Base-by-base conservation (phyloP, 2,888 invertebrate genomes). In the Drosophila rubida region DNA sequence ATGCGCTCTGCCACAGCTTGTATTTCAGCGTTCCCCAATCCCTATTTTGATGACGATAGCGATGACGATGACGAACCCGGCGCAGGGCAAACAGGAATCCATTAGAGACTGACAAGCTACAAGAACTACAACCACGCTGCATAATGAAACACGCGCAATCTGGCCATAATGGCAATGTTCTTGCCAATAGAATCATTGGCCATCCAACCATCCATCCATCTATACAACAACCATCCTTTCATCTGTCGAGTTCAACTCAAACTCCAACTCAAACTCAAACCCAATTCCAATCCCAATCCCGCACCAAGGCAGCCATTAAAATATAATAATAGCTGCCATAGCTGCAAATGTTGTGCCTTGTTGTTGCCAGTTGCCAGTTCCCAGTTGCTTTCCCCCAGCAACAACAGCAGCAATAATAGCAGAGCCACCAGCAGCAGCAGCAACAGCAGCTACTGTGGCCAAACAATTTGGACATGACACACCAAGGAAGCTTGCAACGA, bases 391-490 rank as follows among this genome's bases (percentile, higher is more conserved):
- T 41, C 13, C 51, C 41, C 41, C 49, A 41, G 22, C 48, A 58
- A 14, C 46, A 60, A 3, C 54, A 55, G 2, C 48, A 48, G 8
- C 49, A 54, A 44, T 51, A 27, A 8, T 57, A 30, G 9, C 42
- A 39, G n/a, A 39, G 45, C n/a, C n/a, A n/a, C n/a, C 53, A 30
- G 11, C 42, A 39, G n/a, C 32, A 45, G 9, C 16, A 35, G 1
- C 32, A 69, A 49, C 49, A 62, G 44, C 73, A 63, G 70, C 74
- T 78, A 67, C 80, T 73, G 71, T 80, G 67, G 71, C 76, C 78
- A 79, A 82, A 86, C 84, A 84, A 83, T 83, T 83, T 86, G 84
- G 73, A 86, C 83, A 83, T 80, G 72, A 79, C 77, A 83, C 82
- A 78, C 76, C 61, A 57, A 58, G 51, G 42, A 55, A 51, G 13